Conservation (phyloP, 2,888 invertebrate species). For the Minunthozetes semirufus region DNA sequence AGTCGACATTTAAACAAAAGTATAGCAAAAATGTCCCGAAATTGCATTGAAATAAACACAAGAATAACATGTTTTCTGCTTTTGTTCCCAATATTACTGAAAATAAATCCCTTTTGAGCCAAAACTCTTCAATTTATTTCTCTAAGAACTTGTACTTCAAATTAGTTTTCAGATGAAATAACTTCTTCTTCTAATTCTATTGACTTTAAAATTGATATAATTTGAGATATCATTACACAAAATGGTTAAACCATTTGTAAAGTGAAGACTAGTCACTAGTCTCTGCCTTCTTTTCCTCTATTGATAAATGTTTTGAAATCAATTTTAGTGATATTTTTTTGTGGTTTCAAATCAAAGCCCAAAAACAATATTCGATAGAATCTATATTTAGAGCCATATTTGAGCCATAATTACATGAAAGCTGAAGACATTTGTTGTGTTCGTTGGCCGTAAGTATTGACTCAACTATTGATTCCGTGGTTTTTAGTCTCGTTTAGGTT, state of each 20-base stretch:
- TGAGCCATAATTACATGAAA: slow-evolving; percentile 1
- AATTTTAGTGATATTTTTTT: no score
- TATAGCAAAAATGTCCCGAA: not conserved
- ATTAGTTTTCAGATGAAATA: no score
- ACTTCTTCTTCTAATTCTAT: no score
- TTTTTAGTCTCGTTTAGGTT: not conserved
- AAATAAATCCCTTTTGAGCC: not conserved
- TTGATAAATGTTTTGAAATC: no score
- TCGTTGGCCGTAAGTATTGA: not conserved
- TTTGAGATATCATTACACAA: no score
- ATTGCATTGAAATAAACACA: not conserved
- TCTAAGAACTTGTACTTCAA: not conserved
- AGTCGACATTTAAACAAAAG: slow-evolving; percentile 1
- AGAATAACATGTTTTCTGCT: not conserved
- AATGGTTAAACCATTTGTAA: no score
- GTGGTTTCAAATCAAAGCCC: no score
- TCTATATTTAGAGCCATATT: slow-evolving; percentile 6
- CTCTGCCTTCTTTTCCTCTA: no score
- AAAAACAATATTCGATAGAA: not conserved
- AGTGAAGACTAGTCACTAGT: no score
- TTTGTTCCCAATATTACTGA: not conserved
- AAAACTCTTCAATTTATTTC: not conserved
- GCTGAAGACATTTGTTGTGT: not conserved
- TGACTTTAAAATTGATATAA: no score
- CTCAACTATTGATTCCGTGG: slow-evolving; percentile 7